Conservation (phyloP, 1,140 invertebrate species). For the Choristoneura fumiferana region DNA sequence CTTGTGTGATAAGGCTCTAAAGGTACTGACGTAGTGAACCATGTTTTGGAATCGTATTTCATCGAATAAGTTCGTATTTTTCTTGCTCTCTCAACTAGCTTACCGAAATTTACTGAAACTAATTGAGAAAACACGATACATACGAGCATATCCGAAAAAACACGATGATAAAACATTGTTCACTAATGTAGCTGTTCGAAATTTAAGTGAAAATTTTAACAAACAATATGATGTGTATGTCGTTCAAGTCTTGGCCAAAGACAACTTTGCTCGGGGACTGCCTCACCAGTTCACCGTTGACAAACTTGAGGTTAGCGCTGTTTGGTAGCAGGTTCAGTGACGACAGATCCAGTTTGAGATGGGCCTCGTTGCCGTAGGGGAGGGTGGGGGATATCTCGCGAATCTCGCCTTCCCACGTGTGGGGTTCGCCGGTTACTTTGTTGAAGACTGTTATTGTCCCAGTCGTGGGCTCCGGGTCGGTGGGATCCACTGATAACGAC, state of each 20-base stretch:
- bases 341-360: slow-evolving; percentile 41
- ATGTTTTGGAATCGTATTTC: too few relatives aligned
- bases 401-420: slow-evolving; percentile 48
- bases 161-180: too few relatives aligned
- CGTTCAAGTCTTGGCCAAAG: slow-evolving; percentile 43
- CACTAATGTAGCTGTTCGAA: too few relatives aligned
- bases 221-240: slow-evolving; percentile 48
- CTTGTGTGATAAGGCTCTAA: too few relatives aligned
- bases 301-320: slow-evolving; percentile 48
- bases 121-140: too few relatives aligned
- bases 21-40: too few relatives aligned
- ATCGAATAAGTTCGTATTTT: too few relatives aligned
- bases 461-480: slow-evolving; percentile 19
- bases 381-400: slow-evolving; percentile 30
- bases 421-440: slow-evolving; percentile 52
- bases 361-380: slow-evolving; percentile 27
- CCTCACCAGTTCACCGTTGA: slow-evolving; percentile 42
- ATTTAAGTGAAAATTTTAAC: slow-evolving; percentile 35
- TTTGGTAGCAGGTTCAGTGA: slow-evolving; percentile 52
- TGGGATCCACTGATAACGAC: slow-evolving; percentile 36
- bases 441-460: slow-evolving; percentile 56
- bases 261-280: slow-evolving; percentile 44
- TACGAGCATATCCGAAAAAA: too few relatives aligned
- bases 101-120: too few relatives aligned
- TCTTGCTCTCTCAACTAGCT: too few relatives aligned